Evolutionary conservation across 2,113 vertebrate genomes (phyloP).

Genomic region (Hippolais icterina): DNA sequence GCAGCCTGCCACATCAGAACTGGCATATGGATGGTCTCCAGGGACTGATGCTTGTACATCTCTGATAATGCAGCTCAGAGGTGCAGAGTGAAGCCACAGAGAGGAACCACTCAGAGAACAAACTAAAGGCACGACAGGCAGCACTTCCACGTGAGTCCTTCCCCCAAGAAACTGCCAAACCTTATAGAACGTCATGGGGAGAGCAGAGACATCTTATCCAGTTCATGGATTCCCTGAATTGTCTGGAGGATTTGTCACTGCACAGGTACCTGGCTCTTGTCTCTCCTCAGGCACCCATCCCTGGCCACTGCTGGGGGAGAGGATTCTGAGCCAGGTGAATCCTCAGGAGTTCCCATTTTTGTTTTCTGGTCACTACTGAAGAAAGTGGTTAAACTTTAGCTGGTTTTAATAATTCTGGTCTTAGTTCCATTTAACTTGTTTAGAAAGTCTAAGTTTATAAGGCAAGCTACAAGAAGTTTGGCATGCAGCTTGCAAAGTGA

Average conservation of each 20-base stretch:
- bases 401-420: background rate
- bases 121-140: background rate
- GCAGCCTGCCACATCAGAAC: background rate
- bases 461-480: background rate
- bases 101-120: background rate
- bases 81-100: background rate
- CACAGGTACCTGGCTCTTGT: accelerated
- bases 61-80: background rate
- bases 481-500: background rate
- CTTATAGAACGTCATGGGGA: background rate
- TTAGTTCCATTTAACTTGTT: background rate
- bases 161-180: background rate
- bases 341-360: background rate
- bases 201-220: background rate
- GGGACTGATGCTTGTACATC: background rate
- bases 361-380: background rate
- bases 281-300: background rate
- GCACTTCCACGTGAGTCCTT: background rate
- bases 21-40: background rate
- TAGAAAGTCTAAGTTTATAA: background rate
- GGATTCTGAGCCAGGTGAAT: background rate
- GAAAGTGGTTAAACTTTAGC: background rate
- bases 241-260: background rate
- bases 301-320: background rate
- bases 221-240: background rate